Percentiles rank a stretch among this genome's conserved stretches.
These are phyloP conservation scores for Caenorhabditis briggsae DNA, from an alignment of 1,140 invertebrate genomes.

Conservation along the genomic window DNA sequence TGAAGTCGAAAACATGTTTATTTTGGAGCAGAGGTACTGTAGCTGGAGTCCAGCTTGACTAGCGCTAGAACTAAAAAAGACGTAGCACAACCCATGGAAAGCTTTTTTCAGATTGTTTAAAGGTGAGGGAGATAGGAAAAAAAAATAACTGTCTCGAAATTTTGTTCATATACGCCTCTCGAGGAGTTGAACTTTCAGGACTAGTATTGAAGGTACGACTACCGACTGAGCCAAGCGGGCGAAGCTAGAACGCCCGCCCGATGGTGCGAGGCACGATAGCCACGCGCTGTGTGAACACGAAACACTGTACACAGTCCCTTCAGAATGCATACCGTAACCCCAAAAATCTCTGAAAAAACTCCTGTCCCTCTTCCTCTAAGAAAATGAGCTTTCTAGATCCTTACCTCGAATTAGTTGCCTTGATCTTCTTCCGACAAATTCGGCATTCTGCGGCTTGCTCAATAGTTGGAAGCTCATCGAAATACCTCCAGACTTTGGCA, in stretches of 20 bases:
- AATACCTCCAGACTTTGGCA: conserved; percentile 67
- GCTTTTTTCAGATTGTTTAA: no score
- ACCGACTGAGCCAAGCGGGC: no score
- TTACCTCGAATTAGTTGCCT: conserved; percentile 68
- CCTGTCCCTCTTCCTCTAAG: no score
- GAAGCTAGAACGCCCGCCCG: no score
- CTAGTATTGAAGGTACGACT: neutral
- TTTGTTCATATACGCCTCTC: no score
- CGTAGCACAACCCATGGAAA: no score
- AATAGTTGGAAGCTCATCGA: conserved; percentile 64
- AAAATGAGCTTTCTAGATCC: neutral
- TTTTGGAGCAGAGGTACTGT: conserved; percentile 14
- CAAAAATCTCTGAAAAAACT: no score
- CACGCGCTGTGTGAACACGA: no score
- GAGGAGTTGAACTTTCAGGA: no score
- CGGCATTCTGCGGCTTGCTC: conserved; percentile 66
- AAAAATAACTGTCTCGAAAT: neutral
- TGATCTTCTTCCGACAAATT: conserved; percentile 66
- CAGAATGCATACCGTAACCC: no score
- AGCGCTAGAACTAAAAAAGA: neutral
- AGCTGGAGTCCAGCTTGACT: neutral
- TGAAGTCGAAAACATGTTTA: conserved; percentile 6
- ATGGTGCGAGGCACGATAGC: no score
- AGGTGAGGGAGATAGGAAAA: neutral
- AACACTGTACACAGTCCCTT: no score